Percentiles rank a stretch among this genome's conserved stretches.
phyloP scores from a whole-genome alignment of 2,888 invertebrate species.

The Tachina grossa region DNA sequence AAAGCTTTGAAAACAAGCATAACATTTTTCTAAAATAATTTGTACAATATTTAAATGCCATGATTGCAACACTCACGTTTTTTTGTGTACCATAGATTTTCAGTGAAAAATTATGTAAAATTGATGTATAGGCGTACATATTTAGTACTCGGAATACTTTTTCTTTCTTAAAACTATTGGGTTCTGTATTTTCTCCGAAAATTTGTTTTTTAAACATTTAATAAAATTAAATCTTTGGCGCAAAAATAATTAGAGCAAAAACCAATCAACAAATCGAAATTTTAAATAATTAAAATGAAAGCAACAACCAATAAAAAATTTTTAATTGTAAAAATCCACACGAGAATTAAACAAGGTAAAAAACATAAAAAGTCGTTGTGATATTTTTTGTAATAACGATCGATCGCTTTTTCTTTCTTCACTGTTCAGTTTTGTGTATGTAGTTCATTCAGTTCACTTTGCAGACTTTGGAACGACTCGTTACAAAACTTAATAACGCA shows the following conservation, averaged over 20 bases:
- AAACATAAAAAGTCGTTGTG: slow-evolving; percentile 25
- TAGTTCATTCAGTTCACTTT: slow-evolving; percentile 64
- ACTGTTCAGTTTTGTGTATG: neutral
- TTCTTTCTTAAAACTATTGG: slow-evolving; percentile 15
- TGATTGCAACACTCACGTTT: slow-evolving; percentile 49
- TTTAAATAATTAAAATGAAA: slow-evolving; percentile 38
- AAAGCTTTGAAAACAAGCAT: slow-evolving; percentile 17
- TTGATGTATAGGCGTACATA: slow-evolving; percentile 24
- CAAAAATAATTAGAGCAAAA: slow-evolving; percentile 69
- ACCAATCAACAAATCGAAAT: slow-evolving; percentile 57
- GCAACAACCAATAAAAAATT: slow-evolving; percentile 2
- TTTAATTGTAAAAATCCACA: slow-evolving; percentile 55
- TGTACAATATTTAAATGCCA: neutral
- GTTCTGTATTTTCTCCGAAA: slow-evolving; percentile 4
- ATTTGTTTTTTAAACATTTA: slow-evolving; percentile 24
- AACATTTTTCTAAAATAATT: slow-evolving; percentile 11
- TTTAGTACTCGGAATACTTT: slow-evolving; percentile 52
- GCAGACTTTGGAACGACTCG: slow-evolving; percentile 58
- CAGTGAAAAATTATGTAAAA: slow-evolving; percentile 19
- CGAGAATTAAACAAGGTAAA: slow-evolving; percentile 60
- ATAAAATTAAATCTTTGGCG: slow-evolving; percentile 34
- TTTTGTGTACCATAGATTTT: slow-evolving; percentile 12
- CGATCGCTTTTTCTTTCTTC: slow-evolving; percentile 31
- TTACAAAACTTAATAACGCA: slow-evolving; percentile 50
- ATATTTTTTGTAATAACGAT: slow-evolving; percentile 42